phyloP scores from a whole-genome alignment of 2,113 vertebrate genomes.

The Ceyx cyanopectus region DNA sequence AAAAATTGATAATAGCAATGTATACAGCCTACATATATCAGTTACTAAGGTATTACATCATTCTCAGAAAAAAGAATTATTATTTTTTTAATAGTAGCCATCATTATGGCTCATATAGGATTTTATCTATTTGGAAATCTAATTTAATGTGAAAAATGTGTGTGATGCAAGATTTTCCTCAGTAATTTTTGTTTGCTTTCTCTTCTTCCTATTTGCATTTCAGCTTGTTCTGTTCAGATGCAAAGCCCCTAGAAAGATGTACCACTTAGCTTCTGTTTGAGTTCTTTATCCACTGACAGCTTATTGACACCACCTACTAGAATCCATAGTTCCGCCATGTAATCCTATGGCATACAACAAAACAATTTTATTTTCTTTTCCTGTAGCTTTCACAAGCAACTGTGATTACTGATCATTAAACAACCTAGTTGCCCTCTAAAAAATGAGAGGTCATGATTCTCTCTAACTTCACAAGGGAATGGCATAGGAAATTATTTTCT shows the following conservation, averaged over 20 bases:
- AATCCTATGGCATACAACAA: accelerated
- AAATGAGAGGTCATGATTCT: not conserved
- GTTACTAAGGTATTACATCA: not conserved
- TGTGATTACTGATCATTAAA: not conserved
- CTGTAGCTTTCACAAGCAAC: not conserved
- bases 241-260: not conserved
- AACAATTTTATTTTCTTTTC: not conserved
- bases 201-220: not conserved
- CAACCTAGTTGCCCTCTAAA: not conserved
- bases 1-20: accelerated
- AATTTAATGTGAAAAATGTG: not conserved
- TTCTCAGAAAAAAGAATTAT: not conserved
- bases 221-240: not conserved
- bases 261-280: not conserved
- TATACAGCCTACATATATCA: not conserved
- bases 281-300: not conserved
- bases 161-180: not conserved
- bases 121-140: not conserved
- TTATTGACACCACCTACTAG: not conserved
- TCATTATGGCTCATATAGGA: not conserved
- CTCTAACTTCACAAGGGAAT: not conserved
- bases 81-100: not conserved
- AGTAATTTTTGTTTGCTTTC: not conserved
- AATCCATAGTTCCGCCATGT: not conserved
- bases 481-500: not conserved